Conservation (phyloP, 35 echinoderm and acorn worm species). For the Apostichopus japonicus region DNA sequence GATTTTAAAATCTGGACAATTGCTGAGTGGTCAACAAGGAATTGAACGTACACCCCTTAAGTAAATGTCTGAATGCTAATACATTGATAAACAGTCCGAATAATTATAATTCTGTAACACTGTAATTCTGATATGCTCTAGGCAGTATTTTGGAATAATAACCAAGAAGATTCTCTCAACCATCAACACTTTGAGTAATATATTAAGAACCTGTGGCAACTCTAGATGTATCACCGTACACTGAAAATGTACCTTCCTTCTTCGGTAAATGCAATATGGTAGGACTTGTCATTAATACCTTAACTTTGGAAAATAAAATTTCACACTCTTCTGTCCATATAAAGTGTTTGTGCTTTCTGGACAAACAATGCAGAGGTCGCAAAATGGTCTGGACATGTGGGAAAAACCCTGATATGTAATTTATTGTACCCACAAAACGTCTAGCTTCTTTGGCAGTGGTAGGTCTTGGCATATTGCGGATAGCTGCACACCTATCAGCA, state of each 20-base stretch:
- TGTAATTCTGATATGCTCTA: not conserved
- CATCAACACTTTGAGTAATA: not conserved
- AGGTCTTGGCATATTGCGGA: too few relatives aligned
- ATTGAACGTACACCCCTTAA: slow-evolving; percentile 48
- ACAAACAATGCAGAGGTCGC: too few relatives aligned
- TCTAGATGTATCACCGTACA: not conserved
- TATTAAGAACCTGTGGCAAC: not conserved
- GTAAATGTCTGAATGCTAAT: slow-evolving; percentile 52
- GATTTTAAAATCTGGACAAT: slow-evolving; percentile 62
- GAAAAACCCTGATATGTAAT: too few relatives aligned
- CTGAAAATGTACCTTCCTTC: not conserved
- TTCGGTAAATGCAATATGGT: not conserved
- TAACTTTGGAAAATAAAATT: too few relatives aligned
- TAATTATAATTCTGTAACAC: not conserved
- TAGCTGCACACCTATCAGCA: too few relatives aligned
- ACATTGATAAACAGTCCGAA: not conserved
- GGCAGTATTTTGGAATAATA: not conserved
- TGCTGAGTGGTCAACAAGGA: slow-evolving; percentile 53
- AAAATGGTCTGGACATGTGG: too few relatives aligned
- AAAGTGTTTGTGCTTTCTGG: too few relatives aligned
- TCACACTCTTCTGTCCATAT: too few relatives aligned
- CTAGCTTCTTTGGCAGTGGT: too few relatives aligned
- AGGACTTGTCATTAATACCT: too few relatives aligned
- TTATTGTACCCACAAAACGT: too few relatives aligned
- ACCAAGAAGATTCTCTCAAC: not conserved